phyloP scores from a whole-genome alignment of 2,113 vertebrate genomes.

The Pelecanus crispus region DNA sequence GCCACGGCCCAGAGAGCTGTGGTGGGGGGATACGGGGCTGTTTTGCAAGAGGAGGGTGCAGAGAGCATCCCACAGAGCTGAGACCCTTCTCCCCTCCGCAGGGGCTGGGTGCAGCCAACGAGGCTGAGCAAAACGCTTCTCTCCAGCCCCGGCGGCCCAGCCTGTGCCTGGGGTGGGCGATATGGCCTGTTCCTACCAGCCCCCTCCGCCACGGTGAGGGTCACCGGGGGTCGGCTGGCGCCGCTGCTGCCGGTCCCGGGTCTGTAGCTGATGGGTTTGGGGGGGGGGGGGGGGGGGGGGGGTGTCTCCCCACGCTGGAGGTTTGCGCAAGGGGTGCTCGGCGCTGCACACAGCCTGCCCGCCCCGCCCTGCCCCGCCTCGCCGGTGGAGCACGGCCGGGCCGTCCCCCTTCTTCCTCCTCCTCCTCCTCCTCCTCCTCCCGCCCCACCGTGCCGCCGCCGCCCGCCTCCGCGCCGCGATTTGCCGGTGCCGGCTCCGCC shows the following conservation, averaged over 20 bases:
- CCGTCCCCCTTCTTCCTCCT: not conserved
- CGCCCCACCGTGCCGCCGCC: not conserved
- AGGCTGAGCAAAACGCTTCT: not conserved
- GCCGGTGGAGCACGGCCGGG: not conserved
- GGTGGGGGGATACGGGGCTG: fast-evolving
- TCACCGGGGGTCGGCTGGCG: not conserved
- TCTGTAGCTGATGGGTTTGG: not conserved
- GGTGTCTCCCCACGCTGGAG: too few relatives aligned
- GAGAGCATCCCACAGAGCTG: not conserved
- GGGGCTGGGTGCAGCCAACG: not conserved
- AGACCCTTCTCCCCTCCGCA: not conserved
- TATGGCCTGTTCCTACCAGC: not conserved
- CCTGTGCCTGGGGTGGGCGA: not conserved
- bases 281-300: fast-evolving
- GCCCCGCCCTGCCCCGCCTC: not conserved
- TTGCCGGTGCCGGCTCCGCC: constrained; percentile 41
- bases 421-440: not conserved
- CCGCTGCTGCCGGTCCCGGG: not conserved
- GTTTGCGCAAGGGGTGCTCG: not conserved
- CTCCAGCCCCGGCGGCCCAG: too few relatives aligned
- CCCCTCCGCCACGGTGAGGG: not conserved
- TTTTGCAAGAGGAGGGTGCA: not conserved
- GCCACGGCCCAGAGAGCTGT: not conserved
- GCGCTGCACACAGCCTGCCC: not conserved
- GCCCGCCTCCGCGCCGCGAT: constrained; percentile 20